These are phyloP conservation scores for Drosophila merina DNA, from an alignment of 2,888 invertebrate species.

Conservation along the genomic window DNA sequence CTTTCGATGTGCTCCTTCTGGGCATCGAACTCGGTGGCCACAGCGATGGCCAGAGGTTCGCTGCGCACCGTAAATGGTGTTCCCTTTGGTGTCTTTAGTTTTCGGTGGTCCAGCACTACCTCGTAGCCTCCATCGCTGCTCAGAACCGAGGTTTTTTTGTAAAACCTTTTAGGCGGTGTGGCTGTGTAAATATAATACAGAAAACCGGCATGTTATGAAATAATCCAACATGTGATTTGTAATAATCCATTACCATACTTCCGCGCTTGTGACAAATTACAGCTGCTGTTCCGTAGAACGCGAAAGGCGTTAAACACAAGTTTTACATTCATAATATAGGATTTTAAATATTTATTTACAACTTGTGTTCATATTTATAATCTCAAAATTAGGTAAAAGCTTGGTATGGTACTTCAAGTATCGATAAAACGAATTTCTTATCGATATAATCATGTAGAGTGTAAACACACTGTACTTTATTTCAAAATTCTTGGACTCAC, in stretches of 20 bases:
- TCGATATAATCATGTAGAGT: not conserved
- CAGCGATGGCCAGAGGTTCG: conserved; percentile 95
- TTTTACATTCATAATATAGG: conserved; percentile 48
- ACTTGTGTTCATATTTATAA: conserved; percentile 2
- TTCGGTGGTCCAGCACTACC: conserved; percentile 93
- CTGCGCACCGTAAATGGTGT: conserved; percentile 90
- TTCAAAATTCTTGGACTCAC: not conserved
- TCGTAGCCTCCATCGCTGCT: conserved; percentile 90
- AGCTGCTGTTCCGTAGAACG: conserved; percentile 34
- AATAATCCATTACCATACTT: conserved; percentile 48
- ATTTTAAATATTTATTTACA: not conserved
- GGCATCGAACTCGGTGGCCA: conserved; percentile 97
- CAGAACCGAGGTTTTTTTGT: conserved; percentile 89
- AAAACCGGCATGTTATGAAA: conserved; percentile 56
- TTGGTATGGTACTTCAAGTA: not conserved
- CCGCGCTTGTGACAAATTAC: conserved; percentile 46
- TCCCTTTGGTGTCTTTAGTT: conserved; percentile 95
- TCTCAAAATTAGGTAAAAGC: not conserved
- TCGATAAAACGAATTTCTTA: not conserved
- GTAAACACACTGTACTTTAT: not conserved
- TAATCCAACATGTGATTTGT: conserved; percentile 6
- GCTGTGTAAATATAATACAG: conserved; percentile 48
- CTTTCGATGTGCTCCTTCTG: conserved; percentile 91
- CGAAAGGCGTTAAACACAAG: conserved; percentile 46
- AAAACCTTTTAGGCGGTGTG: conserved; percentile 88